Conservation (phyloP, 2,888 invertebrate genomes). For the Argyresthia goedartella region DNA sequence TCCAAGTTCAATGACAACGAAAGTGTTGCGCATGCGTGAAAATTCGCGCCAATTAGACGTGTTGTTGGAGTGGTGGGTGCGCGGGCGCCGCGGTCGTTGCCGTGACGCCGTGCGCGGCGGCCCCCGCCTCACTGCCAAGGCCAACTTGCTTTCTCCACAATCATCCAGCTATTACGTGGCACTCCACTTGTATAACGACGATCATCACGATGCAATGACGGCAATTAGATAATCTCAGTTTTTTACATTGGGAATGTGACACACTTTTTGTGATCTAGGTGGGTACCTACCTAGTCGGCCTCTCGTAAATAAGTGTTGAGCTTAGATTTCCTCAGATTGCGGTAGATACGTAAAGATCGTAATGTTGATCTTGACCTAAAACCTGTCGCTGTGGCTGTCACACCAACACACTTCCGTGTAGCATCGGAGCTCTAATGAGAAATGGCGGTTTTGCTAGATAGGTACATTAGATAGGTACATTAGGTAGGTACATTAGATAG, state of each 20-base stretch:
- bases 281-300: too few species aligned
- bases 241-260: too few species aligned
- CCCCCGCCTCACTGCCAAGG: constrained; percentile 55
- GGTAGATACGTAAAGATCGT: constrained; percentile 8
- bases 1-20: constrained; percentile 70
- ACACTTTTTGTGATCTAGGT: too few species aligned
- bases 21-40: constrained; percentile 62
- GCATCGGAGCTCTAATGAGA: constrained; percentile 9
- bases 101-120: constrained; percentile 33
- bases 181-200: constrained; percentile 32
- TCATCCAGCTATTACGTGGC: constrained; percentile 42
- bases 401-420: constrained; percentile 21
- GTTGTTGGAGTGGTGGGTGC: constrained; percentile 14
- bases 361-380: constrained; percentile 51
- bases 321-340: too few species aligned
- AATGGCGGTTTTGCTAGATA: not conserved
- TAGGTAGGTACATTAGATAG: too few species aligned
- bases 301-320: too few species aligned
- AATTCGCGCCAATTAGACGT: constrained; percentile 47
- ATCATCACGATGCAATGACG: constrained; percentile 45
- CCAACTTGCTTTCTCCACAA: constrained; percentile 55
- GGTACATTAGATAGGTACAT: too few species aligned
- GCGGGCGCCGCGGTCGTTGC: constrained; percentile 19
- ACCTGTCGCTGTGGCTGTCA: constrained; percentile 15
- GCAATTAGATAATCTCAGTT: constrained; percentile 32